Conservation (phyloP, 1,140 invertebrate genomes). For the Drosophila pandora region DNA sequence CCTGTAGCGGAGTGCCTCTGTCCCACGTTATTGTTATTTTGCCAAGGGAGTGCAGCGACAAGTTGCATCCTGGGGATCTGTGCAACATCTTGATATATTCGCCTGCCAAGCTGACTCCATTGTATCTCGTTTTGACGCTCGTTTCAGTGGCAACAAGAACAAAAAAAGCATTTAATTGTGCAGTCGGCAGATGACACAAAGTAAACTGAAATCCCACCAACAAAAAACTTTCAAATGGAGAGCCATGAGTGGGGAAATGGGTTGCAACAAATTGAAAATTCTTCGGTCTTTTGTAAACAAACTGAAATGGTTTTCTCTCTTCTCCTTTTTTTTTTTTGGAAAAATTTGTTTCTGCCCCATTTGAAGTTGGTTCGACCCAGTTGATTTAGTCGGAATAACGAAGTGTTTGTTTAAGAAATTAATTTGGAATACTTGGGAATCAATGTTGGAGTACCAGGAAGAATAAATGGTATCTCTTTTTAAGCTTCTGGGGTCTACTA, state of each 20-base stretch:
- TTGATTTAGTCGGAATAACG: constrained; percentile 3
- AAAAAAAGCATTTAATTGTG: constrained; percentile 54
- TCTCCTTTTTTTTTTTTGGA: background rate
- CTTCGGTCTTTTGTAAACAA: constrained; percentile 43
- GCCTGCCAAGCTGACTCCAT: constrained; percentile 34
- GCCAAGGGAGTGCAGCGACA: constrained; percentile 44
- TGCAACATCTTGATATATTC: constrained; percentile 71
- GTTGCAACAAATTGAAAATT: constrained; percentile 45
- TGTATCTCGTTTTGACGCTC: constrained; percentile 26
- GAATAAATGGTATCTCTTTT: background rate
- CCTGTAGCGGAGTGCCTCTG: constrained; percentile 40
- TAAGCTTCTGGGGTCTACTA: background rate
- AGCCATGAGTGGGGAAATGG: constrained; percentile 18
- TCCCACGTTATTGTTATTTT: constrained; percentile 51
- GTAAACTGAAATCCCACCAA: constrained; percentile 14
- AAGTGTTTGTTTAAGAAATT: background rate
- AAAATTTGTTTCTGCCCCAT: constrained; percentile 38
- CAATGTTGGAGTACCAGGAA: background rate
- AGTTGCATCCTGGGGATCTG: constrained; percentile 36
- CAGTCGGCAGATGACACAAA: constrained; percentile 45
- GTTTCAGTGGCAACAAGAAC: constrained; percentile 8
- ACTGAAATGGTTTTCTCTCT: constrained; percentile 30
- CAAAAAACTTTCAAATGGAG: constrained; percentile 23
- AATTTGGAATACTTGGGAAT: background rate
- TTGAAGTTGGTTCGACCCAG: constrained; percentile 19